Evolutionary conservation across 1,140 invertebrate species (phyloP).

Genomic region (Ptiloglossa arizonensis): DNA sequence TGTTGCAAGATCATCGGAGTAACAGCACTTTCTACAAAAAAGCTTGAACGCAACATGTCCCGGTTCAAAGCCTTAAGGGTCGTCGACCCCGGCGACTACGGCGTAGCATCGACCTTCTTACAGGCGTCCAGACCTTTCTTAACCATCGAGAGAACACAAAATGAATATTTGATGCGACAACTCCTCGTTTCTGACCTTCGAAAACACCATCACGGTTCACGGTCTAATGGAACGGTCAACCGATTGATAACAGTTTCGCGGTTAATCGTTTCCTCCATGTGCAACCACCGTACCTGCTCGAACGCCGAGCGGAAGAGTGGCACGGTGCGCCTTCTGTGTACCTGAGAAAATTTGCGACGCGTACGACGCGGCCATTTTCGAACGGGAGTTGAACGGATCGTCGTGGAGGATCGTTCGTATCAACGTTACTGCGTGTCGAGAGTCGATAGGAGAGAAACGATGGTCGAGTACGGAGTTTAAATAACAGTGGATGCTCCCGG

Average conservation of each 20-base stretch:
- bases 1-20: constrained; percentile 37
- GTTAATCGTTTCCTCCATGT: too few relatives aligned
- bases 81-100: constrained; percentile 55
- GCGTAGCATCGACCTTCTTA: constrained; percentile 64
- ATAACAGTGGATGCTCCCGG: too few relatives aligned
- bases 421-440: too few relatives aligned
- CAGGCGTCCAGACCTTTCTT: constrained; percentile 64
- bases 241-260: not conserved
- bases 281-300: too few relatives aligned
- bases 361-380: too few relatives aligned
- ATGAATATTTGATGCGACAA: constrained; percentile 51
- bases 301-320: too few relatives aligned
- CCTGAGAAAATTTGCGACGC: too few relatives aligned
- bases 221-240: not conserved
- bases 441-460: too few relatives aligned
- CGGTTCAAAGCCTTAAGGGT: constrained; percentile 64
- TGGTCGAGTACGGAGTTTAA: too few relatives aligned
- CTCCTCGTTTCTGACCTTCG: constrained; percentile 26
- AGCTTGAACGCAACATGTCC: constrained; percentile 65
- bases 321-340: too few relatives aligned
- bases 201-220: not conserved
- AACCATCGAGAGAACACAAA: constrained; percentile 50
- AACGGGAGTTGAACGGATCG: too few relatives aligned
- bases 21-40: constrained; percentile 66
- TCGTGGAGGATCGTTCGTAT: too few relatives aligned